phyloP scores from a whole-genome alignment of 2,797 vertebrate species.

The Myripristis jacobus region DNA sequence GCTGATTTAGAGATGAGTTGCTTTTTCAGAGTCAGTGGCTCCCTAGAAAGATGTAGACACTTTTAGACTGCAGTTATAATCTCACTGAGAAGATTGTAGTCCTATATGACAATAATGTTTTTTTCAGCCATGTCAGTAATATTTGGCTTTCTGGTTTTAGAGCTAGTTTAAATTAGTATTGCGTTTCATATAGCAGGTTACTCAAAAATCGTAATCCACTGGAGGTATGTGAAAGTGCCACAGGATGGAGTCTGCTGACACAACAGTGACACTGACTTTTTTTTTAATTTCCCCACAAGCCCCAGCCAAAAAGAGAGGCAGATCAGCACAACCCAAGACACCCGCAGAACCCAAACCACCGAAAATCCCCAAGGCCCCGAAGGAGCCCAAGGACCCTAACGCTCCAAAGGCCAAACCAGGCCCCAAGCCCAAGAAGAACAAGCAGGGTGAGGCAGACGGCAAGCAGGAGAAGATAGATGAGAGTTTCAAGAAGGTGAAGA shows the following conservation, averaged over 20 bases:
- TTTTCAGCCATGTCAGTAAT: neutral
- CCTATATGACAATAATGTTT: no score
- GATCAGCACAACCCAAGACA: constrained; percentile 64
- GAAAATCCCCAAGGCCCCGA: constrained; percentile 59
- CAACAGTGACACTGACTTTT: neutral
- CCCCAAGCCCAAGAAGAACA: constrained; percentile 86
- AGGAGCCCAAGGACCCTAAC: constrained; percentile 77
- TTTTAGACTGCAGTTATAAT: no score
- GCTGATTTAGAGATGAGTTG: neutral
- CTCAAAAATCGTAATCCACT: neutral
- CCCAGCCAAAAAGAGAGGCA: constrained; percentile 80
- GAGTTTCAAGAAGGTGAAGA: constrained; percentile 94
- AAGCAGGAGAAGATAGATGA: constrained; percentile 98
- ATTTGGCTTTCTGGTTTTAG: neutral
- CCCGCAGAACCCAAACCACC: constrained; percentile 66
- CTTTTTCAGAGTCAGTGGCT: neutral
- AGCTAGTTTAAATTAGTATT: neutral
- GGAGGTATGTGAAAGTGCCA: neutral
- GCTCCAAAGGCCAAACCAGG: constrained; percentile 83
- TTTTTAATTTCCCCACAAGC: constrained; percentile 52
- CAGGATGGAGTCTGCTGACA: no score
- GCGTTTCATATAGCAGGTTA: neutral
- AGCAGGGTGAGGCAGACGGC: constrained; percentile 82
- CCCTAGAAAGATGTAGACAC: no score
- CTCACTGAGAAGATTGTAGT: no score